Evolutionary conservation across 2,113 vertebrate genomes (phyloP).

Genomic region (Upupa epops): DNA sequence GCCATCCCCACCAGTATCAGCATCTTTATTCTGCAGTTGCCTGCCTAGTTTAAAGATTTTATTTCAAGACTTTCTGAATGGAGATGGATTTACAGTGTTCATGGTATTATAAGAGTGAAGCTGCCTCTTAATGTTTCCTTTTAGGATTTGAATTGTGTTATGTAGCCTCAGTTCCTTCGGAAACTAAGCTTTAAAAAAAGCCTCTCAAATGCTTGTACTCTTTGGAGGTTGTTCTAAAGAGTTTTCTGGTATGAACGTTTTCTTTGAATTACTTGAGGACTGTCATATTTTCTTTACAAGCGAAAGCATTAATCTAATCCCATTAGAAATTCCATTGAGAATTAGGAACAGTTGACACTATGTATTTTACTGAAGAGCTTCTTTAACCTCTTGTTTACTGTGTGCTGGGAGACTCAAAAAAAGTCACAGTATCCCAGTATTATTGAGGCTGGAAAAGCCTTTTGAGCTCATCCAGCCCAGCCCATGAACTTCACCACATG

Average conservation of each 20-base stretch:
- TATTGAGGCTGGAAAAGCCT: no score
- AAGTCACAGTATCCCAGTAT: no score
- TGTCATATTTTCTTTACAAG: background rate
- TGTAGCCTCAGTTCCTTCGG: background rate
- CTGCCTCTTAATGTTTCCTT: background rate
- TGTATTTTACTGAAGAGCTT: background rate
- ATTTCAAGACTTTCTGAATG: background rate
- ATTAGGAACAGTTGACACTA: background rate
- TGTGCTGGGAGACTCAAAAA: background rate
- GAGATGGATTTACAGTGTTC: background rate
- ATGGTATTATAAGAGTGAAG: rapidly evolving
- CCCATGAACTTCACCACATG: no score
- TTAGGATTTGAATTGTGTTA: background rate
- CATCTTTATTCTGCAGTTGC: background rate
- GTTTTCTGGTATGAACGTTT: background rate
- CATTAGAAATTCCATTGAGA: background rate
- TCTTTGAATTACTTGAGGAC: background rate
- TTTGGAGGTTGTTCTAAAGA: background rate
- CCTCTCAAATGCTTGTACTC: background rate
- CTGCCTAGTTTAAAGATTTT: background rate
- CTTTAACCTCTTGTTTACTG: background rate
- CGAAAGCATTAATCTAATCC: background rate
- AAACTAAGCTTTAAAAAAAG: background rate
- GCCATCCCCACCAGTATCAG: background rate
- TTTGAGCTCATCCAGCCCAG: no score